These are phyloP conservation scores for Lacerta agilis DNA, from an alignment of 2,797 vertebrate species.

Conservation along the genomic window DNA sequence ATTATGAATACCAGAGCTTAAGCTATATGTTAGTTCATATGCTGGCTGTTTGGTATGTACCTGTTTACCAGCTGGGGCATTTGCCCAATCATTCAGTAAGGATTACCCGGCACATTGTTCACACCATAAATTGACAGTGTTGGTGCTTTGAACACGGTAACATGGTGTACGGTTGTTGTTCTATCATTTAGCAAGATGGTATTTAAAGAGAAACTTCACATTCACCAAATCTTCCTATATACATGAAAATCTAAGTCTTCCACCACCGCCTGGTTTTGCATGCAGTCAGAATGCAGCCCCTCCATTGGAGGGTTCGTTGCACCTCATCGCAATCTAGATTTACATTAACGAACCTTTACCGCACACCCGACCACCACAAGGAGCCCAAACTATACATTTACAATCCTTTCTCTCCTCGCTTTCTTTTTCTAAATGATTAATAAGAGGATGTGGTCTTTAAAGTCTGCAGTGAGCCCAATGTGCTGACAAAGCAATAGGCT, in stretches of 20 bases:
- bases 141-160: background rate
- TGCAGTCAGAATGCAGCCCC: too few relatives aligned
- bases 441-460: constrained; percentile 65
- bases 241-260: too few relatives aligned
- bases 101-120: background rate
- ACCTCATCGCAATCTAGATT: too few relatives aligned
- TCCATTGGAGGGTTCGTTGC: too few relatives aligned
- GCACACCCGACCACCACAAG: constrained; percentile 25
- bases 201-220: background rate
- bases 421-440: constrained; percentile 69
- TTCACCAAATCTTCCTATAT: too few relatives aligned
- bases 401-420: constrained; percentile 40
- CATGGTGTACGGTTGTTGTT: background rate
- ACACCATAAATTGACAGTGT: background rate
- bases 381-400: constrained; percentile 58
- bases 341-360: background rate
- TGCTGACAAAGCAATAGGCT: constrained; percentile 70
- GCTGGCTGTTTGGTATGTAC: constrained; percentile 54
- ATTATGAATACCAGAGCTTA: constrained; percentile 65
- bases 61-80: constrained; percentile 7
- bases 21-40: constrained; percentile 67
- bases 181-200: background rate
- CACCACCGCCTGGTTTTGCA: too few relatives aligned
- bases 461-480: constrained; percentile 58
- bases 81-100: background rate